Base-by-base conservation (phyloP, 2,888 invertebrate species). In the Oscheius sp. region DNA sequence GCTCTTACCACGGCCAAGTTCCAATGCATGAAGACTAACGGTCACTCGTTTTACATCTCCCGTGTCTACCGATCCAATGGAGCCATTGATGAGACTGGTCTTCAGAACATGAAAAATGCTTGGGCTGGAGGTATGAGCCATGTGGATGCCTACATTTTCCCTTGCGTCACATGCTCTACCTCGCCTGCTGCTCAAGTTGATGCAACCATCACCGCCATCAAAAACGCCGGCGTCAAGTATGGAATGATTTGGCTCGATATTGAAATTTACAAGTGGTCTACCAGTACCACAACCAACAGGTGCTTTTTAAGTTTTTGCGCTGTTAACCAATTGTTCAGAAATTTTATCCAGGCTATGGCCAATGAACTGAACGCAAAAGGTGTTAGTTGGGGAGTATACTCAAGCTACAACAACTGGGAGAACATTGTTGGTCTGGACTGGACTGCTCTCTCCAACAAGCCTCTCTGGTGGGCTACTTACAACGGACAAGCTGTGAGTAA, bases 391-490 rank as follows among this genome's bases (percentile, higher is more conserved):
- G 81, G 79, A 55, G 76, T 81, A 42, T 76, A 73, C 74, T 59
- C 77, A 10, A 77, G 76, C 59, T 58, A 74, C 63, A 77, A 79
- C 73, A 82, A 79, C 73, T 82, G 82, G 82, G 33, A 68, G 53
- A 65, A 62, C 48, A 82, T 82, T 48, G 82, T 82, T 29, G 82
- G 82, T 59, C 42, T 55, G 13, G 63, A 66, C 58, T 80, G 80
- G 80, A 76, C 65, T 33, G 80, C 60, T 3, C 63, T 82, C 57
- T 73, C 75, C 32, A 42, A 74, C 11, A 66, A 76, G 33, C 77
- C 78, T 10, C 79, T 82, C 33, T 82, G 82, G 82, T 79, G 76
- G 79, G 79, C 81, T 33, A 76, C 73, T 48, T 81, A 81, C 73
- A 78, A 77, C 62, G 73, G 74, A 58, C 33, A 71, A 51, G 75